Evolutionary conservation across 2,797 vertebrate genomes (phyloP), one percentile per base, ranked within the genome.

Genomic region (Sebastes diaconus): DNA sequence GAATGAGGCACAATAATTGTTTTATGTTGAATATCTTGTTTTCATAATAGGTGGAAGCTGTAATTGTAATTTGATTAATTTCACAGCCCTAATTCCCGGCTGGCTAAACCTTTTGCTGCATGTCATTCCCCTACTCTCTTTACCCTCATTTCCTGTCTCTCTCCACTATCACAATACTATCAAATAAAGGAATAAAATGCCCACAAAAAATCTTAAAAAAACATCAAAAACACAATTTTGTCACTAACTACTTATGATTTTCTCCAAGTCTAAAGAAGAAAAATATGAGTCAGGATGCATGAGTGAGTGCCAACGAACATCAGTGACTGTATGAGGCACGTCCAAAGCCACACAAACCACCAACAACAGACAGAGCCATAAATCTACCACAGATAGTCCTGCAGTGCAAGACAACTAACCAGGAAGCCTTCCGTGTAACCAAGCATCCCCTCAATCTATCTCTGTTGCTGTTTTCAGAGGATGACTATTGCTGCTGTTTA

Each of bases 401-500:
- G 84, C 83, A 76, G 79, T 80, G 64, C 73, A 60, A 80, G 83
- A 83, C 86, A 86, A 87, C 87, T 77, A 83, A 89, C 86, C 83
- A 89, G 83, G 81, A 87, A 70, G 80, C 69, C 81, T 89, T 89
- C 86, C 61, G 69, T 68, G 67, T 87, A 85, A 84, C 87, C 87
- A 88, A 83, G 79, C 82, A 73, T 82, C 80, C 77, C 79, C 75
- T 83, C 87, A 79, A 89, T 93, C 86, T 80, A 89, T 91, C 89
- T 90, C 77, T 85, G 84, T 82, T 90, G 88, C 77, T 87, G 85
- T 90, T 92, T 93, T 89, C 90, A 93, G 77, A 87, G 80, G 80
- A 84, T 80, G 89, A 85, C 91, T 87, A 89, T 88, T 91, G 86
- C 89, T 80, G 78, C 84, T 88, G 90, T 90, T 94, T 90, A 92